These are phyloP conservation scores for Ormyrus labotus DNA, from an alignment of 2,888 invertebrate species.

Conservation along the genomic window DNA sequence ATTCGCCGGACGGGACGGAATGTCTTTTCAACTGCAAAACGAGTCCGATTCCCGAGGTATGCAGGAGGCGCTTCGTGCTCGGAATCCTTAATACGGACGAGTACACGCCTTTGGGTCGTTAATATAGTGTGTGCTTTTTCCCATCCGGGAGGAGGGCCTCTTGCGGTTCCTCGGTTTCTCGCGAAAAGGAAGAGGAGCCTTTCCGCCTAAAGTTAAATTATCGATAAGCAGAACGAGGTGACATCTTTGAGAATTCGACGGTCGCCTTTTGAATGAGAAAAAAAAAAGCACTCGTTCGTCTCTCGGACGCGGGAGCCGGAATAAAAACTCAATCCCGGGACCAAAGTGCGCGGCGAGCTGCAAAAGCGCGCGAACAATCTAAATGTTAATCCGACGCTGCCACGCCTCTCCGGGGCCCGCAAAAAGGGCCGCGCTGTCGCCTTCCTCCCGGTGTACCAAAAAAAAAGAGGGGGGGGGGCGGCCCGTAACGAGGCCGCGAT, in stretches of 20 bases:
- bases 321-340: too few relatives aligned
- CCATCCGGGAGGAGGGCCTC: neutral
- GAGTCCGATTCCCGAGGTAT: slow-evolving; percentile 20
- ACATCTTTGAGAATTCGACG: slow-evolving; percentile 6
- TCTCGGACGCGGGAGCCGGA: neutral
- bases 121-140: neutral
- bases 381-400: slow-evolving; percentile 73
- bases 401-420: slow-evolving; percentile 67
- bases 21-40: slow-evolving; percentile 35
- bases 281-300: slow-evolving; percentile 1
- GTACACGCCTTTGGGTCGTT: slow-evolving; percentile 3
- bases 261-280: neutral
- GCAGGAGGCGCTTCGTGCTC: slow-evolving; percentile 7
- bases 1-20: neutral
- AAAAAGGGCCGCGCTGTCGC: slow-evolving; percentile 29
- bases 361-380: slow-evolving; percentile 66
- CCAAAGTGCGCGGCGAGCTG: too few relatives aligned
- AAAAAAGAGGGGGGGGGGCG: too few relatives aligned
- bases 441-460: neutral
- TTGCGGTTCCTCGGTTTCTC: slow-evolving; percentile 32
- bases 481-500: neutral
- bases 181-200: neutral
- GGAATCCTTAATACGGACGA: slow-evolving; percentile 23
- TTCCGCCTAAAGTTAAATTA: slow-evolving; percentile 9
- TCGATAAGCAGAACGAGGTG: slow-evolving; percentile 27